Evolutionary conservation across 2,797 vertebrate genomes (phyloP).

Genomic region (Sylvilagus floridanus): DNA sequence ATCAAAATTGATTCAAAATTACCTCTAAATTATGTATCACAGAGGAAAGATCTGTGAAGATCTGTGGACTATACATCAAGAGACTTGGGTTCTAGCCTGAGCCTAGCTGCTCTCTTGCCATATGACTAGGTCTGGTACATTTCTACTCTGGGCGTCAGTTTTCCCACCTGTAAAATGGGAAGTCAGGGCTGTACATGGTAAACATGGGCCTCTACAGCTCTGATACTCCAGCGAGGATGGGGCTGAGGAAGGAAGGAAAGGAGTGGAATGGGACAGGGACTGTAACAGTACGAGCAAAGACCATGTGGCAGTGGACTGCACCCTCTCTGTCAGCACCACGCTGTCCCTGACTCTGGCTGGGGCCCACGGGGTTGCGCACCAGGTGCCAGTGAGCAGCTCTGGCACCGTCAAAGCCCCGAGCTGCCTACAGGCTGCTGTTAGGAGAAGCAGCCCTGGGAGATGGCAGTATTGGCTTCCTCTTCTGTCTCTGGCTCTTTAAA

Average conservation of each 20-base stretch:
- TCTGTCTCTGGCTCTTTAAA: background rate
- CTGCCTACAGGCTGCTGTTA: background rate
- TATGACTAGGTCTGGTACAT: background rate
- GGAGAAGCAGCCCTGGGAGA: background rate
- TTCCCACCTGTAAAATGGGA: background rate
- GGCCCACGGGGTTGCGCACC: background rate
- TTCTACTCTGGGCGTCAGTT: background rate
- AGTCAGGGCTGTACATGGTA: background rate
- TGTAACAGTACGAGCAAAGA: background rate
- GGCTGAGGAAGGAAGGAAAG: background rate
- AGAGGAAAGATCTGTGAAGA: background rate
- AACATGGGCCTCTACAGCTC: background rate
- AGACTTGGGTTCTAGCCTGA: background rate
- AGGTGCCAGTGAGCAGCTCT: background rate
- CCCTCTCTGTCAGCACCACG: background rate
- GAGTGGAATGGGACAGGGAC: background rate
- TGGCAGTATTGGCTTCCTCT: background rate
- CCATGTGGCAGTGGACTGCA: too few species aligned
- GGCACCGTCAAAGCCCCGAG: accelerated
- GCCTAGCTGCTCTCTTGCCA: background rate
- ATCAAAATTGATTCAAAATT: constrained; percentile 15
- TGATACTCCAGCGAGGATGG: background rate
- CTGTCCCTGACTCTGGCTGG: background rate
- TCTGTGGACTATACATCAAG: background rate
- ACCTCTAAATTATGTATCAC: background rate